A percentile compares a stretch with the other conserved stretches of the same genome.
phyloP scores from a whole-genome alignment of 92 coral and sea anemone species.

The Porites divaricata region DNA sequence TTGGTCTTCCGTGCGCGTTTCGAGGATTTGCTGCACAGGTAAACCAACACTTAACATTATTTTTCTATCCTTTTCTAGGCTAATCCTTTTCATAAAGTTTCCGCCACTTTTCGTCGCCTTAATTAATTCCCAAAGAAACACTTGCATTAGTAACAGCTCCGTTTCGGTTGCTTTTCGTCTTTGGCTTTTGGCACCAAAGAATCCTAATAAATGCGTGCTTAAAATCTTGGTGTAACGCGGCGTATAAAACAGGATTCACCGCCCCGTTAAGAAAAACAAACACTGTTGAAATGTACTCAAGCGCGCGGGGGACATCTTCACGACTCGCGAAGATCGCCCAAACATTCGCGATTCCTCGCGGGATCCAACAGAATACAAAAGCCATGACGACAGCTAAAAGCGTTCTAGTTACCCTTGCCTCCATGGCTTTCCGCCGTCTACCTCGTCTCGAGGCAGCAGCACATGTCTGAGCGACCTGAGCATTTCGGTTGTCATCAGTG shows the following conservation, averaged over 20 bases:
- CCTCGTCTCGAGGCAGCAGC: slow-evolving; percentile 33
- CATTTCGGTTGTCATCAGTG: not conserved
- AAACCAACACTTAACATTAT: too few species aligned
- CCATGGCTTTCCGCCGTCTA: slow-evolving; percentile 70
- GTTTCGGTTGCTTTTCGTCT: not conserved
- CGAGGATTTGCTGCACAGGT: too few species aligned
- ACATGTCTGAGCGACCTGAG: slow-evolving; percentile 16
- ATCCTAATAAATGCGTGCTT: slow-evolving; percentile 81
- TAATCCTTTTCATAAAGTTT: not conserved
- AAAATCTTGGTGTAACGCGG: slow-evolving; percentile 90
- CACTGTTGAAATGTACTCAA: slow-evolving; percentile 89
- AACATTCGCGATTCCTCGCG: slow-evolving; percentile 93
- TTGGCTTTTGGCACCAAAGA: slow-evolving; percentile 54
- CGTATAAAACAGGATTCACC: slow-evolving; percentile 92
- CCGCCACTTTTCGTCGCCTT: not conserved
- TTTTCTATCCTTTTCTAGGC: not conserved
- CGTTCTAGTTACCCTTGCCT: slow-evolving; percentile 87
- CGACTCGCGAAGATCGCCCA: slow-evolving; percentile 91
- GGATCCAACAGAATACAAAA: slow-evolving; percentile 95
- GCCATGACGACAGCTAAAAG: slow-evolving; percentile 87
- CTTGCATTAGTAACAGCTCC: slow-evolving; percentile 20
- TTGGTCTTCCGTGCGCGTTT: too few species aligned
- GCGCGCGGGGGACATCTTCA: slow-evolving; percentile 84
- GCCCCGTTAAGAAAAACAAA: slow-evolving; percentile 90
- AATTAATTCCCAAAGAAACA: not conserved